A percentile compares a stretch with the other conserved stretches of the same genome.
Conservation (phyloP, 2,797 vertebrate genomes). For the Acestrorhynchus altus region DNA sequence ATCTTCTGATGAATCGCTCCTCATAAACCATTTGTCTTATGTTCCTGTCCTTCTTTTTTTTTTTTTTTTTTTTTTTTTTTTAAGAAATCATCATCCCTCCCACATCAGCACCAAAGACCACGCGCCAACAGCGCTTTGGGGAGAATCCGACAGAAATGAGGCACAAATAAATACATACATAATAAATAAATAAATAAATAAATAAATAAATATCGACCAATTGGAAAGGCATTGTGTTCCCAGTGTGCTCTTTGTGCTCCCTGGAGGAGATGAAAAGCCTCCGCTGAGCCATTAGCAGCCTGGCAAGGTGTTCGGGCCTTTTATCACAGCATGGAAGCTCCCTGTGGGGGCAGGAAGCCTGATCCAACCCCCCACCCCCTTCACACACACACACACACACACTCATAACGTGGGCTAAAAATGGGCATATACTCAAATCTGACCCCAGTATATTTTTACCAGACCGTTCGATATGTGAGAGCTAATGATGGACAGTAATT, state of each 20-base stretch:
- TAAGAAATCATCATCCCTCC: background rate
- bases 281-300: conserved; percentile 36
- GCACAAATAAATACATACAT: background rate
- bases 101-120: conserved; percentile 10
- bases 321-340: background rate
- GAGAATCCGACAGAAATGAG: background rate
- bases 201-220: background rate
- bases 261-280: conserved; percentile 33
- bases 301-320: background rate
- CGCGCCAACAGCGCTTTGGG: background rate
- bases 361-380: background rate
- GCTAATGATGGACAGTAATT: no score
- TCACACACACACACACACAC: background rate
- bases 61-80: no score
- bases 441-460: no score
- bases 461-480: no score
- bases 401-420: background rate
- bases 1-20: conserved; percentile 30
- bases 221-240: background rate
- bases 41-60: no score
- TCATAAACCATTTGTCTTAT: conserved; percentile 12
- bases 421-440: background rate
- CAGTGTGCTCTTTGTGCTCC: background rate
- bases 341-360: background rate
- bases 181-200: conserved; percentile 5